Conservation (phyloP, 2,888 invertebrate species). For the Tinea semifulvella region DNA sequence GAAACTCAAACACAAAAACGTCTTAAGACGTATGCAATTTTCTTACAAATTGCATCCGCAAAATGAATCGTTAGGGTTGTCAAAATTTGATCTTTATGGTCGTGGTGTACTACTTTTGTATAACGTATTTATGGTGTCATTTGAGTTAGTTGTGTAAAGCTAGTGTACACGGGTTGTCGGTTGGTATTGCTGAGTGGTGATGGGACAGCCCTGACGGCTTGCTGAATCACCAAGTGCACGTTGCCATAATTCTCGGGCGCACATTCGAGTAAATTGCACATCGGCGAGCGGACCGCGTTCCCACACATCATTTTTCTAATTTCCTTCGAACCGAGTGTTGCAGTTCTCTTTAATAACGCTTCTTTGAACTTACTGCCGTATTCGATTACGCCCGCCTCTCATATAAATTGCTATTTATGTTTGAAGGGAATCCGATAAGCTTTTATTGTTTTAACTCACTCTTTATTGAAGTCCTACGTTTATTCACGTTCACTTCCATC, state of each 20-base stretch:
- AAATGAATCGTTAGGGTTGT: conserved; percentile 13
- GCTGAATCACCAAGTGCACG: conserved; percentile 29
- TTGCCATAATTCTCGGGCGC: conserved; percentile 55
- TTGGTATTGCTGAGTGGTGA: background rate
- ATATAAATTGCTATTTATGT: conserved; percentile 14
- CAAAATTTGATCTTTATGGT: too few relatives aligned
- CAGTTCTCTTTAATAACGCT: conserved; percentile 40
- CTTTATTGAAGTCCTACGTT: background rate
- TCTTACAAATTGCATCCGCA: conserved; percentile 33
- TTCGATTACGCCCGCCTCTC: conserved; percentile 21
- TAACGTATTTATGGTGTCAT: too few relatives aligned
- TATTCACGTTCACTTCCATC: background rate
- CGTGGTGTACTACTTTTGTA: background rate
- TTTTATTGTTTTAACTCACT: conserved; percentile 9
- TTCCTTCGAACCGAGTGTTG: conserved; percentile 33
- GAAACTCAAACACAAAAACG: conserved; percentile 33
- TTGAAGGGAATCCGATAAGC: conserved; percentile 8
- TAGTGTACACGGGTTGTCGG: too few relatives aligned
- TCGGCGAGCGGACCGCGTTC: conserved; percentile 33
- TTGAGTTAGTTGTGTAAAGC: too few relatives aligned
- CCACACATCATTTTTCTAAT: conserved; percentile 61
- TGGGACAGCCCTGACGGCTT: conserved; percentile 35
- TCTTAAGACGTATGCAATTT: conserved; percentile 31
- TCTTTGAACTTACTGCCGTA: conserved; percentile 23
- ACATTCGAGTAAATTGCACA: conserved; percentile 52